Conservation (phyloP, 2,888 invertebrate species). For the Xestia c-nigrum region DNA sequence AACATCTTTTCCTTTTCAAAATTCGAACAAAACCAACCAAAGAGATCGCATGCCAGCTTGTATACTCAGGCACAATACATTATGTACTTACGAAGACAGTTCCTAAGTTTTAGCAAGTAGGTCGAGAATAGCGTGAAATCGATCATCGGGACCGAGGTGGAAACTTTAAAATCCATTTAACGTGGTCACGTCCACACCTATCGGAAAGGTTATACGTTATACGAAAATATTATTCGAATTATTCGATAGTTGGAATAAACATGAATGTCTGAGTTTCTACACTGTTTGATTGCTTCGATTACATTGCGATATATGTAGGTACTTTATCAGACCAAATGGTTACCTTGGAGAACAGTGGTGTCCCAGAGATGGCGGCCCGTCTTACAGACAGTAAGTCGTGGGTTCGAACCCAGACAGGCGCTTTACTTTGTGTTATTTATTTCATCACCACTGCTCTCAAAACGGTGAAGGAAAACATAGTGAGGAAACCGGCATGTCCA, state of each 20-base stretch:
- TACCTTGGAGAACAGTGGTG: no score
- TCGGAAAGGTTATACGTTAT: slow-evolving; percentile 17
- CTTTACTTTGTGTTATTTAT: no score
- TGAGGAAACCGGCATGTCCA: no score
- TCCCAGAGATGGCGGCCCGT: no score
- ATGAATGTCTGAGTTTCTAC: neutral
- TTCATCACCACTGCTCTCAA: no score
- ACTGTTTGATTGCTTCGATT: neutral
- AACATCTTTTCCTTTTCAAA: neutral
- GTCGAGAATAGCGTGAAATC: slow-evolving; percentile 52
- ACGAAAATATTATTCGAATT: slow-evolving; percentile 37
- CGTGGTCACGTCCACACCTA: slow-evolving; percentile 51
- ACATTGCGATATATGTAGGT: no score
- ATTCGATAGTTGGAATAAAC: slow-evolving; percentile 3
- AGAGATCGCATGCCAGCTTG: slow-evolving; percentile 37
- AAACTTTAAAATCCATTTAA: slow-evolving; percentile 66
- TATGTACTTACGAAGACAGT: slow-evolving; percentile 40
- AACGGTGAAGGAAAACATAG: no score
- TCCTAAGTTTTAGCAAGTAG: slow-evolving; percentile 48
- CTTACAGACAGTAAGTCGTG: no score
- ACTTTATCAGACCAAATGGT: no score
- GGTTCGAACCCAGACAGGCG: no score
- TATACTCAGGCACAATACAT: slow-evolving; percentile 15
- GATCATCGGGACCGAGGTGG: slow-evolving; percentile 48
- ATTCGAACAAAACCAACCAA: slow-evolving; percentile 21